Evolutionary conservation across 2,797 vertebrate genomes (phyloP), one percentile per base, ranked within the genome.

Genomic region (Notolepis coatsorum): DNA sequence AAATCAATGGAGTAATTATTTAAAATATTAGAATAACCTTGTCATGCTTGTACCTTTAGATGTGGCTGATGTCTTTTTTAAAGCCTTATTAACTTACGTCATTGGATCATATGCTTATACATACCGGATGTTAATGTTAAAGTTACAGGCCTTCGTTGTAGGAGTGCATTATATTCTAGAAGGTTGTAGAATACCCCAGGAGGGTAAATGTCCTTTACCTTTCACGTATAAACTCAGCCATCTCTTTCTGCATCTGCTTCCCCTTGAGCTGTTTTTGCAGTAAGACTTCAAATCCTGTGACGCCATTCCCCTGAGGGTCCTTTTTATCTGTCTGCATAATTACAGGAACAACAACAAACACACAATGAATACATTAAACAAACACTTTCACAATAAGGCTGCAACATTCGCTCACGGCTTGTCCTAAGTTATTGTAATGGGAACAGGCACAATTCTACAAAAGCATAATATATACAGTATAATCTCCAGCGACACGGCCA

Each of bases 231-330:
- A 99, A 99, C 77, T 98, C 97, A 0, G 97, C 96, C 97, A 99
- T 99, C 84, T 99, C 97, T 73, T 97, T 99, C 89, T 98, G 97
- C 95, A 98, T 99, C 85, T 99, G 97, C 71, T 98, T 98, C 68
- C 97, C 97, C 87, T 98, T 99, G 66, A 98, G 91, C 68, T 99
- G 97, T 71, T 99, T 99, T 66, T 98, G 97, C 33, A 99, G 93
- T 73, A 99, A 84, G 48, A 99, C 95, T 81, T 99, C 97, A 63
- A 99, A 99, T 21, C 97, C 97, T 0, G 96, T 93, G 77, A 97
- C 84, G 0, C 91, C 90, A n/a, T 96, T 97, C 53, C 96, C 94
- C 84, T 98, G 97, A 0, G 92, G 86, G 74, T 99, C 97, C 90
- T 94, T 97, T 86, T 91, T 97, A 85, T 99, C 97, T 9, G 94